Evolutionary conservation across 2,888 invertebrate species (phyloP), one percentile per base, ranked within the genome.

Genomic region (Neoaliturus tenellus): DNA sequence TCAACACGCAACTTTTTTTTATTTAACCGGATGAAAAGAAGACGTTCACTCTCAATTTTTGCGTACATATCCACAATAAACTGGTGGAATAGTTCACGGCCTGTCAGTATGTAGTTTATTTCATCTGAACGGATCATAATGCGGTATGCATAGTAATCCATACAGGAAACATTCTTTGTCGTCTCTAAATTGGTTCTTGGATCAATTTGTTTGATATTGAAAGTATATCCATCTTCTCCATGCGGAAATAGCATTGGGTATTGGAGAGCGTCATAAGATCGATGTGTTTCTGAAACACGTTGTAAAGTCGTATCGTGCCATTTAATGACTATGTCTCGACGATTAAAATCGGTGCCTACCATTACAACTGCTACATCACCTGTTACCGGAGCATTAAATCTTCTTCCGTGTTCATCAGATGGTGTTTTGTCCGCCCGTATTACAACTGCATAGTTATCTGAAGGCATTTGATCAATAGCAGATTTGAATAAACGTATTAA

Each of bases 71-170:
- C n/a, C n/a, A n/a, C n/a, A n/a, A n/a, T n/a, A n/a, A n/a, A 85
- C 51, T 83, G 78, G 33, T 82, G 4, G n/a, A 81, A 41, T 39
- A 85, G 58, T n/a, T 81, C 25, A 23, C 58, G 44, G 51, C 25
- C 81, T 28, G 31, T 28, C n/a, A 83, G 44, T 14, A 85, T 14
- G 51, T 39, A 20, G 58, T 85, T 85, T 17, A 48, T 31, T 25
- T 81, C 39, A n/a, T 75, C 23, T 62, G 39, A 23, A 55, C 83
- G 58, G 10, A 80, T 55, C 87, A 88, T 88, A 39, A 87, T 23
- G 8, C 81, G 25, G 80, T 87, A 86, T 10, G 82, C 62, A 39
- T 39, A 39, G n/a, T 28, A 71, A 23, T 71, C n/a, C 23, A 41
- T 71, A 14, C 14, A 35, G 41, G 35, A 28, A 28, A 71, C 71